Evolutionary conservation across 2,113 vertebrate species (phyloP).

Genomic region (Strix uralensis): DNA sequence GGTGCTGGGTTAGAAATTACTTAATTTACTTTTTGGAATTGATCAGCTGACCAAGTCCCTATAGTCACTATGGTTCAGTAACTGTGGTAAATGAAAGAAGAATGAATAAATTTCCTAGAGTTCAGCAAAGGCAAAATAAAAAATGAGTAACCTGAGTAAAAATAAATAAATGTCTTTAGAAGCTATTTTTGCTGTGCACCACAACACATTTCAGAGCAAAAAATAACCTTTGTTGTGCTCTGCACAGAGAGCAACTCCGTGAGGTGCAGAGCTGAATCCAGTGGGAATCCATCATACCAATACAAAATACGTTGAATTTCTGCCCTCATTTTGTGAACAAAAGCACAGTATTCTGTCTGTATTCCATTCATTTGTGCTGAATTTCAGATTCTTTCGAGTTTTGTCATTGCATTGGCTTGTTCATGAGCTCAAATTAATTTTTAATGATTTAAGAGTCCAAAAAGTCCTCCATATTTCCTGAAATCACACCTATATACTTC

Average conservation of each 20-base stretch:
- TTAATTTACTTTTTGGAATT: neutral
- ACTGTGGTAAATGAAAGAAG: neutral
- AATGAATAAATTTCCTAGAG: neutral
- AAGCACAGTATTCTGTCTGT: neutral
- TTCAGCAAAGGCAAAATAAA: neutral
- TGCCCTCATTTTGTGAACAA: neutral
- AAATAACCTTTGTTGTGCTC: neutral
- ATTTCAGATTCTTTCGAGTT: neutral
- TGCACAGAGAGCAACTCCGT: neutral
- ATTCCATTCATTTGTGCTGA: neutral
- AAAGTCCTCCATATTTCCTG: neutral
- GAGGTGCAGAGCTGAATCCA: neutral
- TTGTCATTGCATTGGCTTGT: neutral
- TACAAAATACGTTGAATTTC: neutral
- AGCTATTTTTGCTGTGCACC: neutral
- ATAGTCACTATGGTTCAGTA: neutral
- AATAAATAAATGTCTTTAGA: neutral
- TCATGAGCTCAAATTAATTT: neutral
- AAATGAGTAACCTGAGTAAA: neutral
- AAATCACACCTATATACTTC: neutral
- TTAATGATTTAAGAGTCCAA: neutral
- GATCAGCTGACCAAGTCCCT: neutral
- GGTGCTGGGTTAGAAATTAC: neutral
- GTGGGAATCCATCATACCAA: neutral
- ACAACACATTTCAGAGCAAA: neutral